Evolutionary conservation across 2,113 vertebrate genomes (phyloP).

Genomic region (Hyperoodon ampullatus): DNA sequence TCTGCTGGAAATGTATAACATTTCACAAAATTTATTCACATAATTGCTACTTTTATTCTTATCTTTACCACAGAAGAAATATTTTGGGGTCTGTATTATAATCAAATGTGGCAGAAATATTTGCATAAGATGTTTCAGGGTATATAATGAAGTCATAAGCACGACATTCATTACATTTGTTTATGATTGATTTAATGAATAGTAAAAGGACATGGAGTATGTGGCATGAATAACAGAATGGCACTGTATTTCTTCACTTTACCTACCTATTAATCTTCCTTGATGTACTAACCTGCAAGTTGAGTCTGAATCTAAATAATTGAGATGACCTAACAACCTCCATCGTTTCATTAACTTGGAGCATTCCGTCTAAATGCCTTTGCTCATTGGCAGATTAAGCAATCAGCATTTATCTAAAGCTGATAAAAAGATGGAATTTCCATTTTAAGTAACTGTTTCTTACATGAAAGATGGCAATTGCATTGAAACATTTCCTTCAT

Average conservation of each 20-base stretch:
- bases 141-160: neutral
- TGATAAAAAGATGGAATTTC: constrained; percentile 75
- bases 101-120: neutral
- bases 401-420: constrained; percentile 84
- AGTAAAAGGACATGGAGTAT: constrained; percentile 36
- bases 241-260: constrained; percentile 80
- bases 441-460: constrained; percentile 69
- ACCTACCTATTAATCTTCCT: constrained; percentile 84
- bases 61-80: neutral
- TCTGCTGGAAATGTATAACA: constrained; percentile 33
- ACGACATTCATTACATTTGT: neutral
- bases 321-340: constrained; percentile 89
- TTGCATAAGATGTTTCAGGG: neutral
- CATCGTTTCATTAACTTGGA: constrained; percentile 88
- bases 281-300: constrained; percentile 84
- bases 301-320: constrained; percentile 89
- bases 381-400: constrained; percentile 85
- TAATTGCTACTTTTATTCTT: constrained; percentile 33
- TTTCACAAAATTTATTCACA: constrained; percentile 31
- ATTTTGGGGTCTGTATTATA: neutral
- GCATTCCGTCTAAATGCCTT: constrained; percentile 90
- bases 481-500: constrained; percentile 41
- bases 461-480: constrained; percentile 60
- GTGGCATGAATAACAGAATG: constrained; percentile 78
- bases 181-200: constrained; percentile 36